Evolutionary conservation across 2,797 vertebrate genomes (phyloP).

Genomic region (Sebastes ruberrimus): DNA sequence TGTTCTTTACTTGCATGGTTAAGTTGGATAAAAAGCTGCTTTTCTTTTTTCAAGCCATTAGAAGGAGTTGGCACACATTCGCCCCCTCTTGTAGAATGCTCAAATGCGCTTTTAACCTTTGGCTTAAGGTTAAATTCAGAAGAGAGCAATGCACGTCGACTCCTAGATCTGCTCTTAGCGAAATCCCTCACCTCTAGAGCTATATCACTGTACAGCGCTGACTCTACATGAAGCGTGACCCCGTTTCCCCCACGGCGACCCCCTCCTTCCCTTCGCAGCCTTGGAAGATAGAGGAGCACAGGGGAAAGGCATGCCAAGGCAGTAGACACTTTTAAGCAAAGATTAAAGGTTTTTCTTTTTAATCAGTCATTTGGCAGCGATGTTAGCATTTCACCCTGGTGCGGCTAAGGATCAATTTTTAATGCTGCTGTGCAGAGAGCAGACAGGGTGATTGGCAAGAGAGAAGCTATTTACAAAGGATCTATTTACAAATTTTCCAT

Average conservation of each 20-base stretch:
- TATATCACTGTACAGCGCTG: conserved; percentile 66
- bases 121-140: conserved; percentile 72
- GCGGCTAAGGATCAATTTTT: conserved; percentile 86
- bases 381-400: conserved; percentile 85
- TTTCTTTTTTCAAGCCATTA: conserved; percentile 42
- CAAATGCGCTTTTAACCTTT: conserved; percentile 75
- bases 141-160: conserved; percentile 65
- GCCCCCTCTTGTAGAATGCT: conserved; percentile 46
- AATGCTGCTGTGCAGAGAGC: conserved; percentile 83
- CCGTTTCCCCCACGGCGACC: conserved; percentile 76
- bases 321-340: conserved; percentile 88
- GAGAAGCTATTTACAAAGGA: conserved; percentile 85
- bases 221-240: conserved; percentile 77
- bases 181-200: conserved; percentile 78
- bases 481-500: conserved; percentile 84
- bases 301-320: conserved; percentile 82
- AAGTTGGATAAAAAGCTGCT: conserved; percentile 17
- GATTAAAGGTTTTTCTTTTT: conserved; percentile 89
- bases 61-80: conserved; percentile 48
- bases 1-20: conserved; percentile 27
- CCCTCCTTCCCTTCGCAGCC: conserved; percentile 64
- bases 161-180: conserved; percentile 73
- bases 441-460: conserved; percentile 84
- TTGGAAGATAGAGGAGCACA: conserved; percentile 81
- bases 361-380: conserved; percentile 87